These are phyloP conservation scores for Sceloporus undulatus DNA, from an alignment of 2,113 vertebrate species.

Conservation along the genomic window DNA sequence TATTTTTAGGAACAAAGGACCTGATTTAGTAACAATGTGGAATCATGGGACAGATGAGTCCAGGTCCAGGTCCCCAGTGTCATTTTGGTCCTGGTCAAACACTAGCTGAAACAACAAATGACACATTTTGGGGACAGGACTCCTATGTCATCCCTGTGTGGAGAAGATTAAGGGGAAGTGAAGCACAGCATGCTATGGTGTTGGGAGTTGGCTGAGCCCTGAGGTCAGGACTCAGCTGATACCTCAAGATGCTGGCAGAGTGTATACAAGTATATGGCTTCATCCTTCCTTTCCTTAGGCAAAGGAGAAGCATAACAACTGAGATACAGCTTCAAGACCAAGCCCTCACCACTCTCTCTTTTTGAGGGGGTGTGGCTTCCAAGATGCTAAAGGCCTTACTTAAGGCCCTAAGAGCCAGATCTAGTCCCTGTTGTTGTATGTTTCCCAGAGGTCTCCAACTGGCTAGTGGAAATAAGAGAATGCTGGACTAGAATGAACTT, in stretches of 20 bases:
- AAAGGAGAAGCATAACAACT: not conserved
- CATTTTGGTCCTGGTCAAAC: too few relatives aligned
- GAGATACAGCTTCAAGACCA: not conserved
- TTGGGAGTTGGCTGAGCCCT: not conserved
- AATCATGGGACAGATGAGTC: too few relatives aligned
- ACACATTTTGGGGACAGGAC: too few relatives aligned
- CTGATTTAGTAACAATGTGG: too few relatives aligned
- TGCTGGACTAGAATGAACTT: not conserved
- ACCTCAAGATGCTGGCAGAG: not conserved
- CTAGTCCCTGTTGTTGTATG: not conserved
- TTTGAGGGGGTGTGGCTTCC: not conserved
- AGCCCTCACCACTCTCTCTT: not conserved
- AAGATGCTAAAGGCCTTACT: not conserved
- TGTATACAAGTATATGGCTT: not conserved
- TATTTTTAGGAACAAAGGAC: too few relatives aligned
- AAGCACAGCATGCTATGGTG: not conserved
- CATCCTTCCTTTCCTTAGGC: too few relatives aligned
- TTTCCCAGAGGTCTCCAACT: not conserved
- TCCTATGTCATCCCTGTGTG: not conserved
- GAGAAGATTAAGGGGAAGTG: not conserved
- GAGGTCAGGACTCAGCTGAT: not conserved
- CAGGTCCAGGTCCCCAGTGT: too few relatives aligned
- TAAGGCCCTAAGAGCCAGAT: too few relatives aligned
- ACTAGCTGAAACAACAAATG: too few relatives aligned
- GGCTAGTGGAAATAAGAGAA: not conserved